A percentile compares a stretch with the other conserved stretches of the same genome.
Conservation (phyloP, 2,888 invertebrate species). For the Nephrotoma guestfalica region DNA sequence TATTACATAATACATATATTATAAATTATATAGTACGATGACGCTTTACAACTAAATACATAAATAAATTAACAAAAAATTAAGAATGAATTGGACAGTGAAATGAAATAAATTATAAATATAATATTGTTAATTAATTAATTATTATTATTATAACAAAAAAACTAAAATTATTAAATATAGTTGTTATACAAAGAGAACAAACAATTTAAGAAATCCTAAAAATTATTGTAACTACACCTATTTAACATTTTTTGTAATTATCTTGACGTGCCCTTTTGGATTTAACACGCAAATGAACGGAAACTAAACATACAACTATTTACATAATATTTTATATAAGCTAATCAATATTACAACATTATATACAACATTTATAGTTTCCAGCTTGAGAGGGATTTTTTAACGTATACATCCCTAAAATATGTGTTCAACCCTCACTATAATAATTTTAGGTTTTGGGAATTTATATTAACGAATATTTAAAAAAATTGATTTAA, state of each 20-base stretch:
- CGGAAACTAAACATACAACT: not conserved
- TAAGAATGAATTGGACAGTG: not conserved
- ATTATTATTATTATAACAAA: not conserved
- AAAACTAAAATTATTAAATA: not conserved
- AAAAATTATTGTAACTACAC: not conserved
- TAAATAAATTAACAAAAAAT: not conserved
- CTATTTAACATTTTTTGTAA: not conserved
- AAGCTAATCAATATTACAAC: not conserved
- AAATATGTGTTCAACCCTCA: too few relatives aligned
- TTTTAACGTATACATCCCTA: too few relatives aligned
- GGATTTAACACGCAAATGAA: not conserved
- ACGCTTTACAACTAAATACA: not conserved
- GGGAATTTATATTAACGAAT: too few relatives aligned
- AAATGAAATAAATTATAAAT: not conserved
- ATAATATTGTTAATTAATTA: not conserved
- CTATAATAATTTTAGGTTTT: too few relatives aligned
- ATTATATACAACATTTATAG: too few relatives aligned
- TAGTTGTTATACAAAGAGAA: not conserved
- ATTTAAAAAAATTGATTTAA: too few relatives aligned
- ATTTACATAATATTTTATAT: not conserved
- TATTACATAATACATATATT: not conserved
- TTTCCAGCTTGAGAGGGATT: too few relatives aligned
- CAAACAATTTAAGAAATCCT: not conserved
- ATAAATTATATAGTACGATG: not conserved
- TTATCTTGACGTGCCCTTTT: not conserved